Conservation (phyloP, 2,888 invertebrate genomes). For the Melieria omissa region DNA sequence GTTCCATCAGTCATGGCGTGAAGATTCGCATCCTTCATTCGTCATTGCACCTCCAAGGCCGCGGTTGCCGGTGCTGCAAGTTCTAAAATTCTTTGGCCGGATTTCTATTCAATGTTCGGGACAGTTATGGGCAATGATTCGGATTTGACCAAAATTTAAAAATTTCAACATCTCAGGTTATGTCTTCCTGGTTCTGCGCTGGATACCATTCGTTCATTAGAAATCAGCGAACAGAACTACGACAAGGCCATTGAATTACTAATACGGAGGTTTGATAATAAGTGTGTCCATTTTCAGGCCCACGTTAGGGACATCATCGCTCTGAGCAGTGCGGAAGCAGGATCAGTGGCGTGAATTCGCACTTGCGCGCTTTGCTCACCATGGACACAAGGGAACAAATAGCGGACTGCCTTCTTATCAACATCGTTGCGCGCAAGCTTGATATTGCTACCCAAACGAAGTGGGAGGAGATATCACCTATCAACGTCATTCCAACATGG, state of each 20-base stretch:
- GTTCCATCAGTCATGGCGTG: too few relatives aligned
- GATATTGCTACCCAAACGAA: slow-evolving; percentile 19
- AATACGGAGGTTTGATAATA: background rate
- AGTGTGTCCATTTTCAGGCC: too few relatives aligned
- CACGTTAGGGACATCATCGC: too few relatives aligned
- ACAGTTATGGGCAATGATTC: background rate
- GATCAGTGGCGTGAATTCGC: too few relatives aligned
- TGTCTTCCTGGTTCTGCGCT: slow-evolving; percentile 1
- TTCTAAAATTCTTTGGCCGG: slow-evolving; percentile 13
- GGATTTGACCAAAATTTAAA: background rate
- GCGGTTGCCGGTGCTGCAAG: background rate
- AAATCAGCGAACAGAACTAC: slow-evolving; percentile 41
- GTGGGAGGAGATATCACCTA: slow-evolving; percentile 30
- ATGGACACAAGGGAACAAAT: too few relatives aligned
- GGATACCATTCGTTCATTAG: slow-evolving; percentile 22
- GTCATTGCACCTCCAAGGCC: background rate
- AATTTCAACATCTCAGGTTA: slow-evolving; percentile 12
- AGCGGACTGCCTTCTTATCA: too few relatives aligned
- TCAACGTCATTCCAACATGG: background rate
- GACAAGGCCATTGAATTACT: slow-evolving; percentile 41
- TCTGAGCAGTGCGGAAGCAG: too few relatives aligned
- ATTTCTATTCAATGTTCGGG: slow-evolving; percentile 12
- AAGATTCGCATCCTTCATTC: too few relatives aligned
- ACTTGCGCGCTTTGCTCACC: too few relatives aligned
- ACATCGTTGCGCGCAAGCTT: too few relatives aligned